phyloP scores from a whole-genome alignment of 1,140 invertebrate species.

The Kradibia gibbosae region DNA sequence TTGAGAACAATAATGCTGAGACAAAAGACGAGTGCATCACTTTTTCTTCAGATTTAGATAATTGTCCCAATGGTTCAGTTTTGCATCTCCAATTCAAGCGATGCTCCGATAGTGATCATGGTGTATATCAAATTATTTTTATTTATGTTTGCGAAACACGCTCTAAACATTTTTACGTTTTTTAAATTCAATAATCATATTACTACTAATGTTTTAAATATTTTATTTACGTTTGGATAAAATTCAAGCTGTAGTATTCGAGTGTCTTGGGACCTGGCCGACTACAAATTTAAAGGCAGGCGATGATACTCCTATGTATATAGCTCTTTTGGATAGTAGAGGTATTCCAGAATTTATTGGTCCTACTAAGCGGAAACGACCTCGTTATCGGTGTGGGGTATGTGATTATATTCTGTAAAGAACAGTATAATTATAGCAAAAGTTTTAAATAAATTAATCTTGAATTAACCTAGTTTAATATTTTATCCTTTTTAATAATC shows the following conservation, averaged over 20 bases:
- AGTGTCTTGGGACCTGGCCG: slow-evolving; percentile 80
- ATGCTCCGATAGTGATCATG: slow-evolving; percentile 74
- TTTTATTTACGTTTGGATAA: background rate
- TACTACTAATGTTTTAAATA: background rate
- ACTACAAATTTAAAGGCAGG: slow-evolving; percentile 60
- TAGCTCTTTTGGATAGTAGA: slow-evolving; percentile 77
- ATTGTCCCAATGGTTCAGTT: slow-evolving; percentile 79
- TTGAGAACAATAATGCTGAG: slow-evolving; percentile 71
- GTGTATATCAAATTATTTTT: slow-evolving; percentile 58
- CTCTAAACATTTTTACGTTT: too few species aligned
- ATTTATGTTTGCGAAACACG: too few species aligned
- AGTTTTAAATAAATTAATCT: background rate
- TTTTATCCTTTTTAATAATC: slow-evolving; percentile 37
- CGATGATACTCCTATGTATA: slow-evolving; percentile 74
- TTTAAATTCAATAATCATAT: background rate
- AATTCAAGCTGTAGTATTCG: slow-evolving; percentile 76
- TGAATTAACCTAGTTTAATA: background rate
- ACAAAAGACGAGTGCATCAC: slow-evolving; percentile 73
- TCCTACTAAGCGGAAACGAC: slow-evolving; percentile 60
- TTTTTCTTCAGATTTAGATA: slow-evolving; percentile 76
- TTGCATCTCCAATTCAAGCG: slow-evolving; percentile 75
- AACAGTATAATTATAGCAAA: slow-evolving; percentile 25
- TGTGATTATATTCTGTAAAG: slow-evolving; percentile 62
- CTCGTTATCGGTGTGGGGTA: slow-evolving; percentile 81
- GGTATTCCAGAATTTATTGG: slow-evolving; percentile 60